Evolutionary conservation across 2,797 vertebrate genomes (phyloP), one percentile per base, ranked within the genome.

Genomic region (Podarcis siculus): DNA sequence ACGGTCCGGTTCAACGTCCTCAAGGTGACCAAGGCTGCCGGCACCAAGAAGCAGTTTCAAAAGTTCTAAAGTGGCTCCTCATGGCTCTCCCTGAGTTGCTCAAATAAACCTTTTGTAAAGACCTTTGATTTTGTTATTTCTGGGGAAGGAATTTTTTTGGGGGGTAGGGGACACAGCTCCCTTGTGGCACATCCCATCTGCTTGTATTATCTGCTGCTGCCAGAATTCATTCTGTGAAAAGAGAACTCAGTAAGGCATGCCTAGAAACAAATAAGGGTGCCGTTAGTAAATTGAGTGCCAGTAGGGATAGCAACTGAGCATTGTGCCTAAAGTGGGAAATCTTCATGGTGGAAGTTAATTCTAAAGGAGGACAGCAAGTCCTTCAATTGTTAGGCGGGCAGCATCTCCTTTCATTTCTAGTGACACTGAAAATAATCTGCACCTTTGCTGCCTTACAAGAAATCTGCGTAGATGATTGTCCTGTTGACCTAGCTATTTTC

Each of bases 1-100:
- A 99, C 98, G 0, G 98, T 99, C 86, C 96, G 98, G 64, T 99
- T 99, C 97, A 99, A 99, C 0, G 98, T 99, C 90, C 98, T 99
- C 90, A 99, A 99, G 95, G 98, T 99, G 96, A 99, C 98, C 86
- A 99, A 99, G 94, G 99, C 98, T 0, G 98, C 98, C 0, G 98
- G 98, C 89, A 98, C 98, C 95, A 99, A 99, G 97, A 99, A 99
- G 92, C 98, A 99, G 93, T 99, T 99, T 95, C 98, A 99, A 97
- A 99, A 99, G 95, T 99, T 99, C 94, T 99, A 97, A 95, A 35
- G 49, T 55, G 8, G 4, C 23, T 0, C 3, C 7, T 0, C 2
- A 0, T 5, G 42, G 27, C 32, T 37, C 17, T 13, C 0, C 21
- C 72, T 42, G 8, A 42, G 37, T 21, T 32, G 9, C 23, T 3